Percentiles rank a stretch among this genome's conserved stretches.
phyloP scores from a whole-genome alignment of 1,140 invertebrate genomes.

The Dolichoris vasculosae region DNA sequence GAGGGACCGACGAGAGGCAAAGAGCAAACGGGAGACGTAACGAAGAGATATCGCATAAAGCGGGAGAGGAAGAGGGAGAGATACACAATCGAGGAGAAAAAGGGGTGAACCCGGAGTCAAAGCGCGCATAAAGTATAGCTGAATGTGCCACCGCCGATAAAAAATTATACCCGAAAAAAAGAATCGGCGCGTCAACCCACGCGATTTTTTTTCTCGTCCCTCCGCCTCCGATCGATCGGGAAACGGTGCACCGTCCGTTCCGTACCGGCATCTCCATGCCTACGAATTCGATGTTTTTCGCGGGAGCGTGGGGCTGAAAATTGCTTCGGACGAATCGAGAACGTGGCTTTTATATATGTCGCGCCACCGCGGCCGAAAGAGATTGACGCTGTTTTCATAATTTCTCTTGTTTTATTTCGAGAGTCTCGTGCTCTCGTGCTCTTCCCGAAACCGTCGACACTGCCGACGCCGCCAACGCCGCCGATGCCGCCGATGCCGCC shows the following conservation, averaged over 20 bases:
- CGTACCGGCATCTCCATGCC: not conserved
- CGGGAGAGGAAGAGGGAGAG: not conserved
- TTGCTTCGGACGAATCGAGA: not conserved
- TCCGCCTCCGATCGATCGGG: not conserved
- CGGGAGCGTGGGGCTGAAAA: not conserved
- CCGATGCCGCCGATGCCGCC: no score
- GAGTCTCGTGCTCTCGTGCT: not conserved
- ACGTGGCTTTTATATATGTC: no score
- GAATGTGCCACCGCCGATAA: constrained; percentile 61
- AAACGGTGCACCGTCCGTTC: not conserved
- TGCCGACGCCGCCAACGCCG: not conserved
- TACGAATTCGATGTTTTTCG: not conserved
- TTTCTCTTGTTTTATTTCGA: constrained; percentile 43
- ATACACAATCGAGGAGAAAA: constrained; percentile 26
- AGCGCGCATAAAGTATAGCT: not conserved
- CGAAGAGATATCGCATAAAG: constrained; percentile 23
- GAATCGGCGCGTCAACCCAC: not conserved
- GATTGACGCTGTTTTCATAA: constrained; percentile 46
- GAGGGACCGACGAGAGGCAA: constrained; percentile 35
- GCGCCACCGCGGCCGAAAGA: not conserved
- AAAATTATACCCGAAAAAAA: constrained; percentile 70
- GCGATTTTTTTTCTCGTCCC: not conserved
- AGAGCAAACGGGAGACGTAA: constrained; percentile 36
- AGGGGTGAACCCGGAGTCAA: constrained; percentile 2
- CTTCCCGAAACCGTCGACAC: no score